These are phyloP conservation scores for Trachelus tabidus DNA, from an alignment of 2,888 invertebrate genomes.

Conservation along the genomic window DNA sequence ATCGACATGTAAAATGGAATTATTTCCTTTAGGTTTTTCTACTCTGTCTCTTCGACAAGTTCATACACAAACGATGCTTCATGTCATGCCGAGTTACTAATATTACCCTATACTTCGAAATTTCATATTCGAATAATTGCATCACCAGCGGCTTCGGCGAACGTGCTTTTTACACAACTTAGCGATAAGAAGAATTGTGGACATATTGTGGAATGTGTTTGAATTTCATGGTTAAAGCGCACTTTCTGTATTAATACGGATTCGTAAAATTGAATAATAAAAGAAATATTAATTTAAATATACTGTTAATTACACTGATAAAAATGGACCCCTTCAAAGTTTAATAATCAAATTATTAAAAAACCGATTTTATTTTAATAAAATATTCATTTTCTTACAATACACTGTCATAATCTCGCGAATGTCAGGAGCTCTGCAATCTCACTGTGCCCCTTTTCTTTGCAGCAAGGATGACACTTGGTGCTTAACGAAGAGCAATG, in stretches of 20 bases:
- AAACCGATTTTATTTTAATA: conserved; percentile 19
- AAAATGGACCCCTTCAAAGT: not conserved
- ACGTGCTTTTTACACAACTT: not conserved
- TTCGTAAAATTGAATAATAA: conserved; percentile 31
- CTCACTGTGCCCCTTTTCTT: not conserved
- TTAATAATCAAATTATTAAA: conserved; percentile 7
- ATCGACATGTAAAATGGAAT: not conserved
- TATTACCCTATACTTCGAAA: not conserved
- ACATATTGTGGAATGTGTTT: not conserved
- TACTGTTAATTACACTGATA: not conserved
- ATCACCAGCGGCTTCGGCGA: not conserved
- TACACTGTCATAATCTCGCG: not conserved
- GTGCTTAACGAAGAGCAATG: not conserved
- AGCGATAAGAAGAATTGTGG: not conserved
- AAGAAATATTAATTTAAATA: conserved; percentile 23
- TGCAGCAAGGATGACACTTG: not conserved
- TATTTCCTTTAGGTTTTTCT: not conserved
- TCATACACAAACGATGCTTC: not conserved
- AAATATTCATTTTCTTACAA: conserved; percentile 16
- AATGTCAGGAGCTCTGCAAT: not conserved
- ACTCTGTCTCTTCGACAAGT: not conserved
- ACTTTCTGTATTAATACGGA: conserved; percentile 24
- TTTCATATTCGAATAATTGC: not conserved
- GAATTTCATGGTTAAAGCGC: conserved; percentile 10
- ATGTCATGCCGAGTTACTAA: not conserved